phyloP scores from a whole-genome alignment of 2,113 vertebrate species.

The Sorex araneus region DNA sequence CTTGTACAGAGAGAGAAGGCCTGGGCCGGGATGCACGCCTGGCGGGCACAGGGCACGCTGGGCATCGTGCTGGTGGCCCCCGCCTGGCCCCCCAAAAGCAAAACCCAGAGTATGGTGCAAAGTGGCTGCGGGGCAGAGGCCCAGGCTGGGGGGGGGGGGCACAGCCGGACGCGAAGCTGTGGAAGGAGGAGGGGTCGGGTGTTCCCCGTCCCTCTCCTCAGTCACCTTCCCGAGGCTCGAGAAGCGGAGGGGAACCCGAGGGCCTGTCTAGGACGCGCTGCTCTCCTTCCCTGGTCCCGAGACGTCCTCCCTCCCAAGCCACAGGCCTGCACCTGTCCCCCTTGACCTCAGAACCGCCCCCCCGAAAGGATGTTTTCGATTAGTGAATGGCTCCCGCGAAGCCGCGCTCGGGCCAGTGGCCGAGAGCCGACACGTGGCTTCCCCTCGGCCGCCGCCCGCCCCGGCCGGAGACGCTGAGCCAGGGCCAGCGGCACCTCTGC shows the following conservation, averaged over 20 bases:
- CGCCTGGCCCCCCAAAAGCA: too few relatives aligned
- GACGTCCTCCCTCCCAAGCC: constrained; percentile 76
- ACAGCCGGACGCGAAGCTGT: too few relatives aligned
- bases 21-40: too few relatives aligned
- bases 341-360: constrained; percentile 37
- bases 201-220: too few relatives aligned
- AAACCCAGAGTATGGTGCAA: too few relatives aligned
- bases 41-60: too few relatives aligned
- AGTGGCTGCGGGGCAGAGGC: too few relatives aligned
- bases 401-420: constrained; percentile 50
- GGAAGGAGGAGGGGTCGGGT: too few relatives aligned
- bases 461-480: neutral
- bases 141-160: too few relatives aligned
- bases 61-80: too few relatives aligned
- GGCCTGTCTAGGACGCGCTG: constrained; percentile 44
- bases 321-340: constrained; percentile 76
- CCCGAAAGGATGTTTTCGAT: constrained; percentile 72
- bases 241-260: neutral
- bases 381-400: constrained; percentile 63
- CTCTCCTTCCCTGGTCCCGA: constrained; percentile 51
- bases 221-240: constrained; percentile 28
- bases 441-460: neutral
- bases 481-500: neutral
- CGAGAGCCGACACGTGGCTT: constrained; percentile 56
- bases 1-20: neutral